These are phyloP conservation scores for Gadus chalcogrammus DNA, from an alignment of 2,113 vertebrate genomes.

Conservation along the genomic window DNA sequence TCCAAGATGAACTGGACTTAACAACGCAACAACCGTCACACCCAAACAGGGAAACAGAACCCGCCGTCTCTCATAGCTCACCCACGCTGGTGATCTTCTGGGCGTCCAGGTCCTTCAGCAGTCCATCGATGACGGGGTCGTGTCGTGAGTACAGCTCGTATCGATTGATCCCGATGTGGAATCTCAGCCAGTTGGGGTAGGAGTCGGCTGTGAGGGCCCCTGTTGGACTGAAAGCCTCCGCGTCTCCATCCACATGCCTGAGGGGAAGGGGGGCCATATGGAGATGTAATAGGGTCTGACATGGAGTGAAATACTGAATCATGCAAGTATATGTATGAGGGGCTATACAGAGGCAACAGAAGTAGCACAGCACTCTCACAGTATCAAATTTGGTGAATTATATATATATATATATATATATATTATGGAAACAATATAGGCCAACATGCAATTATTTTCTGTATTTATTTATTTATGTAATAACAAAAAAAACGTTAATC, in stretches of 20 bases:
- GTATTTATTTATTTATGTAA: too few species aligned
- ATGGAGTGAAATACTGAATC: neutral
- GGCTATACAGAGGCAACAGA: too few species aligned
- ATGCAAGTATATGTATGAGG: too few species aligned
- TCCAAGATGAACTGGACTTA: too few species aligned
- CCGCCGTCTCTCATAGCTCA: constrained; percentile 63
- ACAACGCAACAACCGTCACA: neutral
- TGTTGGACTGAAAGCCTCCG: constrained; percentile 80
- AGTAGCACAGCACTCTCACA: too few species aligned
- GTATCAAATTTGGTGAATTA: too few species aligned
- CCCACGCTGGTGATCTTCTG: constrained; percentile 96
- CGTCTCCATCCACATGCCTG: constrained; percentile 83
- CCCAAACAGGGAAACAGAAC: neutral
- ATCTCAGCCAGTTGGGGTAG: constrained; percentile 98
- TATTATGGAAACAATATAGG: too few species aligned
- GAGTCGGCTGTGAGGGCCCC: constrained; percentile 82
- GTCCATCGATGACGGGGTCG: constrained; percentile 86
- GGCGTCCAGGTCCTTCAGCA: constrained; percentile 86
- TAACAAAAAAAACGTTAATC: too few species aligned
- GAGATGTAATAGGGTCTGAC: neutral
- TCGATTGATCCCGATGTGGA: constrained; percentile 97
- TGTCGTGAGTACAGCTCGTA: constrained; percentile 92
- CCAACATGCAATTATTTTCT: too few species aligned
- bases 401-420: too few species aligned
- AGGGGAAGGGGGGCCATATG: neutral